phyloP scores from a whole-genome alignment of 2,888 invertebrate genomes.

The Drosophila diplacantha region DNA sequence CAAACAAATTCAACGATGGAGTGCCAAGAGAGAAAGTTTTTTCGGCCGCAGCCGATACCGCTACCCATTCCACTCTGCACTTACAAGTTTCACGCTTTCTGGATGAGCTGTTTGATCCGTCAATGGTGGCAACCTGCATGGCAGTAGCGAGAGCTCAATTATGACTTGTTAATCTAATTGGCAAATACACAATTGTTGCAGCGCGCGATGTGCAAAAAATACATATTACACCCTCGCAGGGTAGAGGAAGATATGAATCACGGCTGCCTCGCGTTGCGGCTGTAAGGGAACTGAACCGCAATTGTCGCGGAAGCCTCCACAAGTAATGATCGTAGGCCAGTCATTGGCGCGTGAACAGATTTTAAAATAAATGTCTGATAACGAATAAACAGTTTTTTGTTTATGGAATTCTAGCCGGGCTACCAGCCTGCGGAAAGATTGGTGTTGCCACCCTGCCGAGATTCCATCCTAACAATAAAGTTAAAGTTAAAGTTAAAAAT shows the following conservation, averaged over 20 bases:
- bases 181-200: slow-evolving; percentile 14
- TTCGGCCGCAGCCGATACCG: background rate
- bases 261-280: slow-evolving; percentile 5
- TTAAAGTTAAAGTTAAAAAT: too few species aligned
- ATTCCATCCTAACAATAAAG: background rate
- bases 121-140: slow-evolving; percentile 8
- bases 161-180: slow-evolving; percentile 27
- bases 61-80: slow-evolving; percentile 25
- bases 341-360: slow-evolving; percentile 35
- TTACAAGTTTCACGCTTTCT: slow-evolving; percentile 26
- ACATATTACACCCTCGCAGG: slow-evolving; percentile 6
- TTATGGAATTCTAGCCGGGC: slow-evolving; percentile 15
- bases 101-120: slow-evolving; percentile 11
- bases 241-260: slow-evolving; percentile 1
- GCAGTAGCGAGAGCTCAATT: slow-evolving; percentile 4
- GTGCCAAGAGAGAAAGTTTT: slow-evolving; percentile 37
- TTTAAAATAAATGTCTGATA: slow-evolving; percentile 24
- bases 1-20: slow-evolving; percentile 24
- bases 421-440: background rate
- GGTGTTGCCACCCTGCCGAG: background rate
- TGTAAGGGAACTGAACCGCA: slow-evolving; percentile 10
- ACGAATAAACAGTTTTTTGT: slow-evolving; percentile 20
- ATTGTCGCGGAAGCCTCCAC: background rate
- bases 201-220: slow-evolving; percentile 15
- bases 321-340: background rate